phyloP scores from a whole-genome alignment of 1,140 invertebrate genomes.

The Ceratina calcarata region DNA sequence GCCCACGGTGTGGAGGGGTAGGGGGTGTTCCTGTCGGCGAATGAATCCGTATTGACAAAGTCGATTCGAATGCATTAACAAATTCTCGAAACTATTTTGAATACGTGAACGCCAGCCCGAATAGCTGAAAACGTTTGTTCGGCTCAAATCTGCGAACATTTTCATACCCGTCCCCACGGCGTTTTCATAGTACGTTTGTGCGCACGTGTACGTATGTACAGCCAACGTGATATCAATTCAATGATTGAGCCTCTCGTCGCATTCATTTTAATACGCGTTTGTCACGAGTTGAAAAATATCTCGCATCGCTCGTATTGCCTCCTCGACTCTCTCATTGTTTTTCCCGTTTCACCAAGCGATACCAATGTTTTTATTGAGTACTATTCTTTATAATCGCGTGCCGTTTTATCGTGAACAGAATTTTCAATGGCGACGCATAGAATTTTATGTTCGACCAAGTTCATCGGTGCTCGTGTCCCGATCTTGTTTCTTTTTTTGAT shows the following conservation, averaged over 20 bases:
- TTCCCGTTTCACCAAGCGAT: too few species aligned
- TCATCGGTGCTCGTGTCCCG: too few species aligned
- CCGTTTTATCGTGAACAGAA: too few species aligned
- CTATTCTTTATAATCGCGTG: too few species aligned
- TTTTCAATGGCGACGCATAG: too few species aligned
- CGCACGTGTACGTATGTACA: neutral
- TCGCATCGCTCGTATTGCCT: too few species aligned
- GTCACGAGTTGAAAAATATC: neutral
- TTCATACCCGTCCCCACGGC: neutral
- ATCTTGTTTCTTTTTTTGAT: too few species aligned
- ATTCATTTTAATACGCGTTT: constrained; percentile 3
- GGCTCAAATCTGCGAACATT: neutral
- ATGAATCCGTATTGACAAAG: constrained; percentile 32
- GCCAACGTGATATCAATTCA: neutral
- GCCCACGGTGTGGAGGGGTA: neutral
- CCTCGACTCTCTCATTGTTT: too few species aligned
- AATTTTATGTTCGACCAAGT: too few species aligned
- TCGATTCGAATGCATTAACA: constrained; percentile 18
- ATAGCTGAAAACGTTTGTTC: constrained; percentile 28
- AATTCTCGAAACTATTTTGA: constrained; percentile 39
- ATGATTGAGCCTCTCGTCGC: neutral
- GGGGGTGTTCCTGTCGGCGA: neutral
- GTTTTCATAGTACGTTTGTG: neutral
- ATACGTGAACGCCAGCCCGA: constrained; percentile 1
- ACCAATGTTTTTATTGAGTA: too few species aligned